phyloP scores from a whole-genome alignment of 2,888 invertebrate genomes.

The Troides aeacus region DNA sequence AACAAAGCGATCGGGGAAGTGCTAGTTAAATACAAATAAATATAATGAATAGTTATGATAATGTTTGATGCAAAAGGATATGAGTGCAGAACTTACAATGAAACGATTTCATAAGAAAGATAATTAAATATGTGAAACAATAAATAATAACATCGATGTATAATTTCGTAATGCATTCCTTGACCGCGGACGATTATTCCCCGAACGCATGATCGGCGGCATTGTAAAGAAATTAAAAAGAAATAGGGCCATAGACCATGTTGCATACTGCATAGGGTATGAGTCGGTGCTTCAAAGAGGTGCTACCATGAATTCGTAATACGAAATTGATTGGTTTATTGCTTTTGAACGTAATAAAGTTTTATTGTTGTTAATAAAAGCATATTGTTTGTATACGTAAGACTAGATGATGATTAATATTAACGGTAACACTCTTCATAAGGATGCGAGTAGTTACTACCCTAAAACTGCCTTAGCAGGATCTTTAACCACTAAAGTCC shows the following conservation, averaged over 20 bases:
- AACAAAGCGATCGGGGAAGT: too few species aligned
- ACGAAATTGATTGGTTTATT: slow-evolving; percentile 53
- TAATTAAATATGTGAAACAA: slow-evolving; percentile 16
- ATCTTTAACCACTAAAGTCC: too few species aligned
- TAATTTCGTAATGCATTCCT: slow-evolving; percentile 31
- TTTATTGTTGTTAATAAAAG: slow-evolving; percentile 35
- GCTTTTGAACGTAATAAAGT: slow-evolving; percentile 40
- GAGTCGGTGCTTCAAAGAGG: slow-evolving; percentile 41
- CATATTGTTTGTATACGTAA: slow-evolving; percentile 26
- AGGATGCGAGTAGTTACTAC: neutral
- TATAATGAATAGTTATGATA: neutral
- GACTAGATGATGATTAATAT: too few species aligned
- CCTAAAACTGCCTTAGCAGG: neutral
- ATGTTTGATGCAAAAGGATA: neutral
- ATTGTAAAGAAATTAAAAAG: slow-evolving; percentile 68
- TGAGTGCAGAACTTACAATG: neutral
- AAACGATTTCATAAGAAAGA: neutral
- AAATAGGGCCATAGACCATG: slow-evolving; percentile 63
- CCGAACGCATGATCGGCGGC: slow-evolving; percentile 55
- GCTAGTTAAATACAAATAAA: neutral
- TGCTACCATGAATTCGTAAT: slow-evolving; percentile 54
- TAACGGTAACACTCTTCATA: slow-evolving; percentile 3
- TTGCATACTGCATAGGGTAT: slow-evolving; percentile 46
- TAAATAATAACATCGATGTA: slow-evolving; percentile 20
- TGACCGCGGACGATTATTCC: slow-evolving; percentile 47